These are phyloP conservation scores for Lapara coniferarum DNA, from an alignment of 2,888 invertebrate species.

Conservation along the genomic window DNA sequence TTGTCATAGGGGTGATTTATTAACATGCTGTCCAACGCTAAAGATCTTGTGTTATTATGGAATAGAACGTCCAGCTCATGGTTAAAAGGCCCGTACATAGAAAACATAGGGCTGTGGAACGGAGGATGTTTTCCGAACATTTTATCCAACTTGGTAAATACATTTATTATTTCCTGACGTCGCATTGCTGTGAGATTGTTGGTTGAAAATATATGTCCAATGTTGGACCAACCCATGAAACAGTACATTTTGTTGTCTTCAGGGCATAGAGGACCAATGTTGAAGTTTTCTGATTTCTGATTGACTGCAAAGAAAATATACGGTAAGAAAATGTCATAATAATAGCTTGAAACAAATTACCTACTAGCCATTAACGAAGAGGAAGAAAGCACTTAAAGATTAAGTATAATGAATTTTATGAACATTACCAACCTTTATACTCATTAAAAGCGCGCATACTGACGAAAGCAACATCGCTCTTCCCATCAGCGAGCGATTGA, in stretches of 20 bases:
- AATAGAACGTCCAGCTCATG: constrained; percentile 86
- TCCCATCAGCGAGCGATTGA: constrained; percentile 86
- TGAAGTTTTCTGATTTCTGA: constrained; percentile 33
- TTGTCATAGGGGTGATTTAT: constrained; percentile 62
- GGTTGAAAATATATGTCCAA: constrained; percentile 87
- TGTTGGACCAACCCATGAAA: constrained; percentile 87
- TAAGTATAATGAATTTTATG: background rate
- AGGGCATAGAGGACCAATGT: constrained; percentile 84
- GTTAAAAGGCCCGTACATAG: constrained; percentile 88
- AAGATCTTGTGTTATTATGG: constrained; percentile 79
- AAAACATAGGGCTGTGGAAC: constrained; percentile 85
- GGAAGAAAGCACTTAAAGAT: too few species aligned
- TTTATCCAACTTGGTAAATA: constrained; percentile 87
- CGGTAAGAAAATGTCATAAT: background rate
- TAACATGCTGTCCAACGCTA: constrained; percentile 59
- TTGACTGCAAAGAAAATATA: constrained; percentile 11
- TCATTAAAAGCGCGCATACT: constrained; percentile 85
- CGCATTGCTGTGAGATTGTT: constrained; percentile 82
- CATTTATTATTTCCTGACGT: constrained; percentile 87
- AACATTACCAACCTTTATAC: constrained; percentile 77
- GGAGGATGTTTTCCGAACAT: constrained; percentile 86
- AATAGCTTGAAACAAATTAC: too few species aligned
- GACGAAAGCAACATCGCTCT: constrained; percentile 91
- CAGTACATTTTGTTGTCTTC: constrained; percentile 79
- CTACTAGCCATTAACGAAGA: too few species aligned